These are phyloP conservation scores for Anomalospiza imberbis DNA, from an alignment of 2,797 vertebrate species.

Conservation along the genomic window DNA sequence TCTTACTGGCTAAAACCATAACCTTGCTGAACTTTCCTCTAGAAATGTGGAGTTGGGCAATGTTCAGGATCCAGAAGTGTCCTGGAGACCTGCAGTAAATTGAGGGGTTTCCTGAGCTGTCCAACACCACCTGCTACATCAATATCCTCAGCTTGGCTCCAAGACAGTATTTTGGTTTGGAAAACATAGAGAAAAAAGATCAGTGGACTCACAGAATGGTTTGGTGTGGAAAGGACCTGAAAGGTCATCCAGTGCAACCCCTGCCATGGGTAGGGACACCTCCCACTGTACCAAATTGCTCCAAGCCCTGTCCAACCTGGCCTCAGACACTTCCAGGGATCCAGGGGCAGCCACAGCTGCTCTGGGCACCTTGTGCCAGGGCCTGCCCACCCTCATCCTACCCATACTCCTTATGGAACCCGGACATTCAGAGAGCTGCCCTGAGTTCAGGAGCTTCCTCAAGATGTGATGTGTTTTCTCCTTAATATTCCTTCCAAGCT, in stretches of 20 bases:
- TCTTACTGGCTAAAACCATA: neutral
- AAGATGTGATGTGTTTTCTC: neutral
- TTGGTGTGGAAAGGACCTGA: neutral
- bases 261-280: neutral
- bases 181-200: neutral
- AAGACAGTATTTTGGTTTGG: neutral
- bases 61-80: neutral
- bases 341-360: neutral
- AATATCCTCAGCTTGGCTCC: neutral
- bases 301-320: neutral
- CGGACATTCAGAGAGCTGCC: neutral
- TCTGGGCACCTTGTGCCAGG: neutral
- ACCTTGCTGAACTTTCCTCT: neutral
- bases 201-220: too few species aligned
- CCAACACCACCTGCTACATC: neutral
- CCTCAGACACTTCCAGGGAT: neutral
- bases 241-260: neutral
- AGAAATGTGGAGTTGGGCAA: neutral
- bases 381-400: rapidly evolving
- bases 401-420: neutral
- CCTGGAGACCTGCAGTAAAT: neutral
- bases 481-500: too few species aligned
- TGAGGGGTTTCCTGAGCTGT: neutral
- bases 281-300: neutral
- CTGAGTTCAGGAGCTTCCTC: neutral